Evolutionary conservation across 2,888 invertebrate genomes (phyloP), one percentile per base, ranked within the genome.

Genomic region (Athetis lepigone): DNA sequence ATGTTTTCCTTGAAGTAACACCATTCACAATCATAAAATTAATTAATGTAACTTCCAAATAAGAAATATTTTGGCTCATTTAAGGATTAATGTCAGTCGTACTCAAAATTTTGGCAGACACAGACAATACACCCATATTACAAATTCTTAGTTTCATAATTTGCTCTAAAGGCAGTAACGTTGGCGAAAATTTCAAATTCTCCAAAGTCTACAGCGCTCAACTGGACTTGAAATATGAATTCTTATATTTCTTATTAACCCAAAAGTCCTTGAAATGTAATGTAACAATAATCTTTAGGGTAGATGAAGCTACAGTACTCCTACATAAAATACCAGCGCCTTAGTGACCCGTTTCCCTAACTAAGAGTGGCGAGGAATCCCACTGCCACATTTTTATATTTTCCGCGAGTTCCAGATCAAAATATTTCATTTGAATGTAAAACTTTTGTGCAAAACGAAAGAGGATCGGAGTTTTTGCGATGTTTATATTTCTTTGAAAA

Each of bases 341-440:
- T 43, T 13, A 25, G 29, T 74, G 71, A 74, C 71, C 71, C 64
- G 64, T 56, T 72, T 71, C 64, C 55, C 43, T 21, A 29, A 57
- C 50, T 73, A 43, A 71, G 50, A 42, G 25, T 56, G 18, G 43
- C 37, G 58, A 45, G 43, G 4, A 40, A 58, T 46, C 39, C 43
- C 67, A 52, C 51, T 7, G 55, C 39, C 29, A 60, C 73, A 52
- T 72, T 70, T 70, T 72, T 61, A 71, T 73, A 71, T 68, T 67
- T 60, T 54, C 29, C 56, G 7, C 40, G 37, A 37, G 43, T 61
- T 55, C 39, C 61, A 67, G 68, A 67, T 71, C 73, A 54, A 62
- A 68, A 73, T 71, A 73, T 71, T 73, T 68, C 42, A 68, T 63
- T 63, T 47, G 25, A 73, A 70, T 56, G 47, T 39, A 56, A 52